Evolutionary conservation across 2,113 vertebrate genomes (phyloP), one percentile per base, ranked within the genome.

Genomic region (Corythornis madagascariensis): DNA sequence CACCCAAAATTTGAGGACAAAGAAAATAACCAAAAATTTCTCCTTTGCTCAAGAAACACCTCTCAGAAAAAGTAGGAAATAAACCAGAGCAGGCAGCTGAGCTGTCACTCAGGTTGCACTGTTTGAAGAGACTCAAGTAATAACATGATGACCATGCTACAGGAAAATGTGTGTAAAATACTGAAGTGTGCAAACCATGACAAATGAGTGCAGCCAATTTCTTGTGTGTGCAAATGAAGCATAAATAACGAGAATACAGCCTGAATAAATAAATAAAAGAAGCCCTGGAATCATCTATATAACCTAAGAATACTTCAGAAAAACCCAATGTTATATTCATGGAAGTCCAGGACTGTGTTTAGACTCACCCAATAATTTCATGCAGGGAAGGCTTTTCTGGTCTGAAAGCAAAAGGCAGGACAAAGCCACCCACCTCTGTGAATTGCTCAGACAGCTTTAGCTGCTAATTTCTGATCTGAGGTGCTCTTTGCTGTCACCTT

Each of bases 391-490:
- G 16, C 13, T 95, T 93, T 71, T 64, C 75, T 67, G 52, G 10
- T 86, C 43, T 84, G 38, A 89, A 86, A 82, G 74, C 48, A 88
- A 86, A 87, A 90, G 19, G 25, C 22, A 33, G 47, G 15, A 38
- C 59, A 87, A 90, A 95, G 12, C 59, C 31, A 73, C 31, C 12
- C 45, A 93, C 11, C 38, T 73, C 71, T 73, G 48, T 55, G 90
- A 93, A 85, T 79, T 84, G 50, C 67, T 92, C 61, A 70, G 73
- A 65, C 72, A 92, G 50, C 65, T 86, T 89, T 65, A 63, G 43
- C 66, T 94, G 94, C 90, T 94, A 81, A 93, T 94, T 94, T 95
- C 47, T 96, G 77, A 92, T 86, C 81, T 87, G 76, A 43, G 47
- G 26, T 24, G 55, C 19, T 82, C 59, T 69, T 78, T 91, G 73